Evolutionary conservation across 35 echinoderm and acorn worm genomes (phyloP), one percentile per base, ranked within the genome.

Genomic region (Acanthaster planci): DNA sequence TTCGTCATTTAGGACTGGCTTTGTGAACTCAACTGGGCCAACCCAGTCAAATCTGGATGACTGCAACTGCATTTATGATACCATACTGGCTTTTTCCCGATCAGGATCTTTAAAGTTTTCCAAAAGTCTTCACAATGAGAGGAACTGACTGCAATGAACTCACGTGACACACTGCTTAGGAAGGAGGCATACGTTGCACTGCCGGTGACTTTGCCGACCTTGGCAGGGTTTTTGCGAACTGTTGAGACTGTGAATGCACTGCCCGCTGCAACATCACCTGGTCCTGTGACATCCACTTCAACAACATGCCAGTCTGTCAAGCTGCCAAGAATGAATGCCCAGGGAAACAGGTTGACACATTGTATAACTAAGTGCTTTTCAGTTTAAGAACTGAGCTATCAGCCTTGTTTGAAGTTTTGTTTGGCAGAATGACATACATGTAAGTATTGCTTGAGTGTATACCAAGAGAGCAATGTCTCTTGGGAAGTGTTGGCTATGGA

Each of bases 221-320:
- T 85, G 38, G 95, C 91, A 17, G 95, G 95, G 81, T 93, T 98
- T 40, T 88, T 98, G 21, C 95, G 78, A 26, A 87, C 55, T 50
- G 95, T 98, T 29, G 89, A 88, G 0, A 98, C 95, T 12, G 88
- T 90, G 86, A 94, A 98, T 0, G 67, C 85, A 53, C 89, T 80
- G 3, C 95, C 88, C 19, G 80, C 80, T 7, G 19, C 35, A 9
- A 31, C 55, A 72, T 91, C 92, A 7, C 91, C 88, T 10, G 95
- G 95, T 37, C 95, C 95, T 34, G 85, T 97, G 0, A 97, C 95
- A 14, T 97, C 95, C 38, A 97, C 86, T 77, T 97, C 91, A 75
- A 97, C 92, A 39, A 87, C 42, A 82, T 97, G 95, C 88, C 88
- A 97, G 19, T 93, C 88, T 27, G 68, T 84, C 37, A 93, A 29